phyloP scores from a whole-genome alignment of 2,888 invertebrate genomes.

The Chymomyza caudatula region DNA sequence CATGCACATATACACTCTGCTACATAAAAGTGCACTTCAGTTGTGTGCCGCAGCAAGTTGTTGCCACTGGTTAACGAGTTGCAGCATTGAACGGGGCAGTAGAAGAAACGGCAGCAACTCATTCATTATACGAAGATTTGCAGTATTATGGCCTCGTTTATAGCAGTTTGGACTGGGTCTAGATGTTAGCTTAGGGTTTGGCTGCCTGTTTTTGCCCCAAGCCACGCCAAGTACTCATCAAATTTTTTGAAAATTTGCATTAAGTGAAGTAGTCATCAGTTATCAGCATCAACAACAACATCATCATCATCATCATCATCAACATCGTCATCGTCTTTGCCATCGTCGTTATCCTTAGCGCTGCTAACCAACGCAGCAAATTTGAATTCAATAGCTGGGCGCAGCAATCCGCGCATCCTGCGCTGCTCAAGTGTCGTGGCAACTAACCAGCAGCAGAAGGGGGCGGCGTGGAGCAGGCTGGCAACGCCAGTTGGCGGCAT shows the following conservation, averaged over 20 bases:
- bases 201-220: slow-evolving; percentile 21
- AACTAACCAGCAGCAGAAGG: slow-evolving; percentile 33
- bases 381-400: slow-evolving; percentile 60
- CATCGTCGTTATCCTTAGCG: slow-evolving; percentile 1
- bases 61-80: slow-evolving; percentile 47
- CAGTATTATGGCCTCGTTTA: slow-evolving; percentile 71
- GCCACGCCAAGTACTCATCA: slow-evolving; percentile 50
- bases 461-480: neutral
- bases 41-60: neutral
- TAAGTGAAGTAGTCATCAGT: slow-evolving; percentile 73
- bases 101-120: slow-evolving; percentile 37
- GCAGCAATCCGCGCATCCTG: slow-evolving; percentile 13
- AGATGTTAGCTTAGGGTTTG: slow-evolving; percentile 13
- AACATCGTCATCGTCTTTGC: slow-evolving; percentile 12
- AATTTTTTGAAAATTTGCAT: slow-evolving; percentile 65
- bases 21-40: slow-evolving; percentile 43
- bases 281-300: slow-evolving; percentile 54
- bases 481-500: slow-evolving; percentile 47
- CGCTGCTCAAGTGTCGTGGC: slow-evolving; percentile 19
- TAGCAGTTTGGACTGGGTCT: neutral
- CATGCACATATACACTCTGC: neutral
- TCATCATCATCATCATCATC: slow-evolving; percentile 21
- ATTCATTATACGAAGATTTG: slow-evolving; percentile 66
- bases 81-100: slow-evolving; percentile 31
- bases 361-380: slow-evolving; percentile 66